Conservation (phyloP, 2,113 vertebrate species). For the Corythaixoides concolor region DNA sequence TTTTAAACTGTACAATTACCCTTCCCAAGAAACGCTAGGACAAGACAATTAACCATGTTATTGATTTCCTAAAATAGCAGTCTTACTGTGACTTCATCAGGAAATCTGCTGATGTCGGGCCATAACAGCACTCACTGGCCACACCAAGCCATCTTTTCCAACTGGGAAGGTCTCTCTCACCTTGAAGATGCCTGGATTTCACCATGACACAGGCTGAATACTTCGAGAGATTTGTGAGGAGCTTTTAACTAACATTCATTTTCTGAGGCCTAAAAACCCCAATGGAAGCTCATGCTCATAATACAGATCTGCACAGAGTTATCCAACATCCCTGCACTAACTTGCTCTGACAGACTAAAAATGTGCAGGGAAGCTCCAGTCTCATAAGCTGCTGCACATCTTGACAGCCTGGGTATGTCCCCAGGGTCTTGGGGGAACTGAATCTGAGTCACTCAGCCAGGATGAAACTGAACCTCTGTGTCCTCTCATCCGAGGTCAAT, state of each 20-base stretch:
- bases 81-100: constrained; percentile 41
- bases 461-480: not conserved
- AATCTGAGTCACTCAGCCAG: not conserved
- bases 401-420: not conserved
- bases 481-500: not conserved
- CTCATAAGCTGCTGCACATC: not conserved
- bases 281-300: not conserved
- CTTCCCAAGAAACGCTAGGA: constrained; percentile 49
- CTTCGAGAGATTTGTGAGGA: not conserved
- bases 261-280: not conserved
- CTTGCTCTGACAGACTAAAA: not conserved
- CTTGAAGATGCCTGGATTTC: not conserved
- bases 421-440: not conserved
- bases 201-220: not conserved
- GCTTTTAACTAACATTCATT: not conserved
- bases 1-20: constrained; percentile 27
- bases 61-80: constrained; percentile 52
- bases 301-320: not conserved
- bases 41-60: constrained; percentile 53
- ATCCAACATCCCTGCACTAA: not conserved
- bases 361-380: not conserved
- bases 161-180: constrained; percentile 23
- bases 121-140: constrained; percentile 7
- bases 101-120: constrained; percentile 41
- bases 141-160: not conserved